Percentiles rank a stretch among this genome's conserved stretches.
These are phyloP conservation scores for Euleptes europaea DNA, from an alignment of 2,113 vertebrate species.

Conservation along the genomic window DNA sequence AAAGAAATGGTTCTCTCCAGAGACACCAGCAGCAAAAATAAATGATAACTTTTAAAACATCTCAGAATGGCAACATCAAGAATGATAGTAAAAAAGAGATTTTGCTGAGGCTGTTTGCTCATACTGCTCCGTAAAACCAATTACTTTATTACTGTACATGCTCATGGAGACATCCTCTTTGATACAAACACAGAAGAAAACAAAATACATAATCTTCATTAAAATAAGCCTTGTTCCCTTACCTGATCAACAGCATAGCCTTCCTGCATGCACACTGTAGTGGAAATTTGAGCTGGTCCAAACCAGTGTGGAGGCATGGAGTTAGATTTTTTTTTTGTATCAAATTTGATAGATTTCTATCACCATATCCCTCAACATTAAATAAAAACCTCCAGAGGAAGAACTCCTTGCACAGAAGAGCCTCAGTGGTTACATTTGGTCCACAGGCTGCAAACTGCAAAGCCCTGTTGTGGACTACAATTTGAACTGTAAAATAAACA, in stretches of 20 bases:
- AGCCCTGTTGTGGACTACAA: too few species aligned
- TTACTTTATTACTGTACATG: neutral
- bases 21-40: constrained; percentile 16
- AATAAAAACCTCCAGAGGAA: neutral
- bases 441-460: neutral
- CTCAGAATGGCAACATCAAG: neutral
- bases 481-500: too few species aligned
- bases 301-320: neutral
- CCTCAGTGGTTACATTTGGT: neutral
- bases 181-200: constrained; percentile 26
- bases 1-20: constrained; percentile 26
- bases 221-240: neutral
- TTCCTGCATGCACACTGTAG: neutral
- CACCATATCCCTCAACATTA: neutral
- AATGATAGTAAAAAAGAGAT: constrained; percentile 14
- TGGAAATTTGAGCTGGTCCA: neutral
- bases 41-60: neutral
- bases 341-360: neutral
- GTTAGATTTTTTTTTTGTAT: constrained; percentile 9
- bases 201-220: neutral
- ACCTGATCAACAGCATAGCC: constrained; percentile 27
- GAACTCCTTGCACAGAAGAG: neutral
- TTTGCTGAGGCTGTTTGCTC: constrained; percentile 49
- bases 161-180: constrained; percentile 27
- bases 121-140: constrained; percentile 8